Base-by-base conservation (phyloP, 1,140 invertebrate species). In the Diorhabda carinulata region DNA sequence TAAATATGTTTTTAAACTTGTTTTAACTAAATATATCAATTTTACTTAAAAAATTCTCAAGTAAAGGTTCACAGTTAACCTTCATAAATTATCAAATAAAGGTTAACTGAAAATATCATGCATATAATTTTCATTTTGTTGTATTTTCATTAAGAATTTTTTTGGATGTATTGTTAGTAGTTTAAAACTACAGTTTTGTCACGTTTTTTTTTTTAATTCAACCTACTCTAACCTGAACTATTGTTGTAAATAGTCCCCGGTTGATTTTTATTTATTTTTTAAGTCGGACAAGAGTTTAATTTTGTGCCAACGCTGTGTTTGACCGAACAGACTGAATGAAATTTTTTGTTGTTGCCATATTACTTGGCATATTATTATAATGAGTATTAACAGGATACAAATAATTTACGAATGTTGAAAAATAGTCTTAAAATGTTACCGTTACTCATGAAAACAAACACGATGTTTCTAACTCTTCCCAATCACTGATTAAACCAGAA, bases 161-260 rank as follows among this genome's bases (percentile, higher is more conserved):
- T 52, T n/a, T 52, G 6, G n/a, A n/a, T 52, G 52, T 64, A 10
- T 64, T 64, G 47, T 56, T 60, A 45, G 40, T 59, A 59, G 65
- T 67, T 67, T 25, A 56, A 42, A 67, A 67, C 57, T 59, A 59
- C 47, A 9, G 3, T 56, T 52, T 65, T 8, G 52, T 7, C 42
- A 56, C 10, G 25, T 25, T 25, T 25, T 25, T 44, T 65, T 44
- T 57, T 63, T 9, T 63, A 43, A 56, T 57, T 43, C 47, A 25
- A 40, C 40, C 61, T 25, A 60, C 9, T 10, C 5, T n/a, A n/a
- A 8, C 10, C 10, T 9, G 61, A 69, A 74, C 73, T 74, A 74
- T 74, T 74, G 73, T 74, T 74, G 52, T 74, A 74, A 72, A 74
- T 74, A 74, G 73, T 74, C 67, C 25, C 25, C 10, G n/a, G 60